These are phyloP conservation scores for Cyprinodon diabolis DNA, from an alignment of 2,797 vertebrate species.

Conservation along the genomic window DNA sequence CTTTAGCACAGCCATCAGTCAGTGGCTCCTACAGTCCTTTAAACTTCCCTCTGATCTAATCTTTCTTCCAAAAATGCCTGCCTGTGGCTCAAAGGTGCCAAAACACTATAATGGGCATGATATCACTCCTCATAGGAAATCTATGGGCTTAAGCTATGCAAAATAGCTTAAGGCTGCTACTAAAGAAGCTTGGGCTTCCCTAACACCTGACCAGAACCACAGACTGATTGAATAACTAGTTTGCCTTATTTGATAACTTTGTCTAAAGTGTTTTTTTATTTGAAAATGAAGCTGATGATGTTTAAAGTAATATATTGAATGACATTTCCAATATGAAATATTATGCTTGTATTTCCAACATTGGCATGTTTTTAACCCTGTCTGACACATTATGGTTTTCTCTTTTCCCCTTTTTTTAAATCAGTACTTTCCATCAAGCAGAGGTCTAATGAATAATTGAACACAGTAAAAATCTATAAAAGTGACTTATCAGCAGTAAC, in stretches of 20 bases:
- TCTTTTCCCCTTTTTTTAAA: slow-evolving; percentile 2
- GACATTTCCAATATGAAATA: slow-evolving; percentile 1
- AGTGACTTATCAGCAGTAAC: slow-evolving; percentile 41
- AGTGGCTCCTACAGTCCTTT: too few species aligned
- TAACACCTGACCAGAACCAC: neutral
- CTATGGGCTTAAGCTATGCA: neutral
- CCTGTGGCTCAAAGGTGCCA: too few species aligned
- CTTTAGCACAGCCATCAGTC: too few species aligned
- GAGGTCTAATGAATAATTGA: slow-evolving; percentile 55
- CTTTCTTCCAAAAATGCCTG: too few species aligned
- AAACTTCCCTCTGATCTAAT: too few species aligned
- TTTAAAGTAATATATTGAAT: slow-evolving; percentile 2
- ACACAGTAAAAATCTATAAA: slow-evolving; percentile 31
- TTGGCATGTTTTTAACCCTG: slow-evolving; percentile 9
- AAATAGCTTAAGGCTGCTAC: neutral
- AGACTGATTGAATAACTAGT: neutral
- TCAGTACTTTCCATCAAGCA: slow-evolving; percentile 37
- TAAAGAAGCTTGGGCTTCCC: neutral
- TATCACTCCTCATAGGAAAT: too few species aligned
- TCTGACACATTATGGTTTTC: slow-evolving; percentile 16
- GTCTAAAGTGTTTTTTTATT: neutral
- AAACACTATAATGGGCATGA: too few species aligned
- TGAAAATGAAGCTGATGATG: neutral
- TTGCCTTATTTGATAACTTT: slow-evolving; percentile 2
- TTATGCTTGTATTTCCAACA: slow-evolving; percentile 2